Evolutionary conservation across 2,888 invertebrate species (phyloP), one percentile per base, ranked within the genome.

Genomic region (Eurytoma californica): DNA sequence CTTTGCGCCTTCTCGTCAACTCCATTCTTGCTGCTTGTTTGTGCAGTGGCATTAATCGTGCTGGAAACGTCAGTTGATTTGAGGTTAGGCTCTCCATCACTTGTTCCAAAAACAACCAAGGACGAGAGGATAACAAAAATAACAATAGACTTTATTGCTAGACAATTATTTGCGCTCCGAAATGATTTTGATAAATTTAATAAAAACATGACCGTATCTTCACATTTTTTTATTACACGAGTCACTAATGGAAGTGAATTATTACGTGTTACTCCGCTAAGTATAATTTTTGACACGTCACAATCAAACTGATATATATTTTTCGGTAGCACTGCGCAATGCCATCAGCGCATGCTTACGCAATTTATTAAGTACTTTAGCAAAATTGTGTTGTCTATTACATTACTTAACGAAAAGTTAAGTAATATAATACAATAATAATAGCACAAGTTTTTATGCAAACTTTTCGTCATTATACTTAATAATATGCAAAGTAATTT

Each of bases 191-290:
- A 57, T 66, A 24, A 57, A 24, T 60, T 1, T 72, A 61, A 60
- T 49, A 79, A 61, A 74, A 69, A 58, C 81, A 81, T 81, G 81
- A 74, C 72, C 73, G 63, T 51, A 18, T 57, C 39, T 79, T 79
- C 28, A 74, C 79, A 79, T 81, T 67, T 73, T 79, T 65, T 60
- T 24, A 24, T 24, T 24, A 24, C 24, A 24, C 24, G 24, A 24
- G 24, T 24, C 24, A 16, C 20, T 20, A 0, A 18, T 24, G 24
- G 49, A 61, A 78, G 63, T 47, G 12, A 66, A 67, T 49, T 65
- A 57, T 77, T 65, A 55, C 69, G 49, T 57, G 69, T 70, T 70
- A 4, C 60, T 68, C 61, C 51, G 58, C n/a, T 9, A 60, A 30
- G 14, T 30, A 30, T 7, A 30, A 30, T 39, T 68, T 47, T 39